These are phyloP conservation scores for Pangasius djambal DNA, from an alignment of 2,797 vertebrate species.

Conservation along the genomic window DNA sequence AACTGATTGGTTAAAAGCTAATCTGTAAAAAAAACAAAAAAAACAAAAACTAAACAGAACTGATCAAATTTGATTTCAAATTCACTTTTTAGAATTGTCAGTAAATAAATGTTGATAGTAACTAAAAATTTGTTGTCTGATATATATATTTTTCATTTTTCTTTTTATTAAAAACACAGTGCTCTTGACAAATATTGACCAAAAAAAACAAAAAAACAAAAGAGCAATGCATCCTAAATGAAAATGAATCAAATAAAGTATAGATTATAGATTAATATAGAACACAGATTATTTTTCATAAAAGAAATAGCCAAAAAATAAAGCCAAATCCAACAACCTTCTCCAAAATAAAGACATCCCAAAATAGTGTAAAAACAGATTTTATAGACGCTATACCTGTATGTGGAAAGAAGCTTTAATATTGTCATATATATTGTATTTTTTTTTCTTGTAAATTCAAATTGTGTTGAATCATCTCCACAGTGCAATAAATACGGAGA, in stretches of 20 bases:
- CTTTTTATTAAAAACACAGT: neutral
- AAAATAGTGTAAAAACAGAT: neutral
- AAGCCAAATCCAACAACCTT: neutral
- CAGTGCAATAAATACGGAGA: neutral
- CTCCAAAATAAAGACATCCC: neutral
- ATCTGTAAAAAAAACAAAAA: neutral
- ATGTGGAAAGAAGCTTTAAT: neutral
- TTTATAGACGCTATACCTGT: neutral
- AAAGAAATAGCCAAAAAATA: neutral
- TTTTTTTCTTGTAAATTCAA: neutral
- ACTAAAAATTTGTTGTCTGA: neutral
- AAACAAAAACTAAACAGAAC: neutral
- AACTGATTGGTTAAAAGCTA: neutral
- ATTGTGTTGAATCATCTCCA: neutral
- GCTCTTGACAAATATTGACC: neutral
- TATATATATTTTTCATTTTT: neutral
- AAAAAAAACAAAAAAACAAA: neutral
- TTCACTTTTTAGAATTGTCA: neutral
- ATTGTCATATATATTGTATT: neutral
- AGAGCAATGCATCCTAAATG: neutral
- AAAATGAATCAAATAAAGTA: neutral
- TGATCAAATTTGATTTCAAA: neutral
- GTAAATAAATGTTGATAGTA: neutral
- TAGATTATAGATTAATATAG: neutral
- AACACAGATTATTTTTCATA: neutral